These are phyloP conservation scores for Muscicapa adusta DNA, from an alignment of 2,113 vertebrate species.

Conservation along the genomic window DNA sequence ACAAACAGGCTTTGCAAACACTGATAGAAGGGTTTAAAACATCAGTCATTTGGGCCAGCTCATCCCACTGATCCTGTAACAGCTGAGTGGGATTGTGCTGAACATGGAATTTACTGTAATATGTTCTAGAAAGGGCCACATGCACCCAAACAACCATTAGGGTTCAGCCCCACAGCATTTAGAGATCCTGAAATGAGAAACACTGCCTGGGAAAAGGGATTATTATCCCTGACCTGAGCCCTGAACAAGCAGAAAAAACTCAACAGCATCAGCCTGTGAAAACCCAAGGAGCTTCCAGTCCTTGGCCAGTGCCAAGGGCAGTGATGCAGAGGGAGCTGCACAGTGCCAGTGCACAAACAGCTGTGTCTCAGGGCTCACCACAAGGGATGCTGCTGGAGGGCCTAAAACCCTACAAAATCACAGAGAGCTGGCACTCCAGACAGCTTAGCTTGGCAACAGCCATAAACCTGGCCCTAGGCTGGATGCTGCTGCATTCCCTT, in stretches of 20 bases:
- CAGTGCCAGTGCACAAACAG: too few relatives aligned
- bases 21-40: background rate
- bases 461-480: too few relatives aligned
- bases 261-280: background rate
- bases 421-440: too few relatives aligned
- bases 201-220: background rate
- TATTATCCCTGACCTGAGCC: background rate
- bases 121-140: background rate
- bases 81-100: background rate
- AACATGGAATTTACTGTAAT: accelerated
- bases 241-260: background rate
- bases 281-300: background rate
- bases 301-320: background rate
- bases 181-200: background rate
- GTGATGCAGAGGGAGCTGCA: too few relatives aligned
- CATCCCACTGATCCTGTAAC: background rate
- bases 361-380: too few relatives aligned
- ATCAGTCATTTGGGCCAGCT: background rate
- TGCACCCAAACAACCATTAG: accelerated
- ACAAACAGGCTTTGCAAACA: background rate
- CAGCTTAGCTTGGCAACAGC: too few relatives aligned
- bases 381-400: too few relatives aligned
- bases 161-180: background rate
- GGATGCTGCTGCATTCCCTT: too few relatives aligned
- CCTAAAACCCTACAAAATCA: too few relatives aligned